Evolutionary conservation across 2,113 vertebrate species (phyloP).

Genomic region (Sylvilagus bachmani): DNA sequence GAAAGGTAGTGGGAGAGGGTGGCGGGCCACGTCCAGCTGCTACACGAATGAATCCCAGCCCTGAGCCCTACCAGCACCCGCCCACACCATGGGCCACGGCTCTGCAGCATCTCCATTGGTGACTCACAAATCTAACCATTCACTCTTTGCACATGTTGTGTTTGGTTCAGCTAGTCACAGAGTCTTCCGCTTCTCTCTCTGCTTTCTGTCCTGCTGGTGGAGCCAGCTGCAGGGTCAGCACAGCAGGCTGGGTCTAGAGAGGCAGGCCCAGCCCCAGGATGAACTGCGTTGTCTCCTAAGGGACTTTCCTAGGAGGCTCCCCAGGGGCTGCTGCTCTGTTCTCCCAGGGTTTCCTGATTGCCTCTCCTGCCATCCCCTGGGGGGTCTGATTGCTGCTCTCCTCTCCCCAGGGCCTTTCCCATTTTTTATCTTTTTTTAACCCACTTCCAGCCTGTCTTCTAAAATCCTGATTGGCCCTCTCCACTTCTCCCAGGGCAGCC

Average conservation of each 20-base stretch:
- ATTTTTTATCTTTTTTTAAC: not conserved
- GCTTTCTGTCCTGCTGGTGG: not conserved
- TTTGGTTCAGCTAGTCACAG: not conserved
- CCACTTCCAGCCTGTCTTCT: not conserved
- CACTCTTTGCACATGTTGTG: not conserved
- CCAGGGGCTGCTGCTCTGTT: not conserved
- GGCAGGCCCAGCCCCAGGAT: not conserved
- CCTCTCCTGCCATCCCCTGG: constrained; percentile 11
- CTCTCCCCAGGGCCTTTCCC: not conserved
- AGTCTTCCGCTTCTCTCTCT: not conserved
- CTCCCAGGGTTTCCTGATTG: not conserved
- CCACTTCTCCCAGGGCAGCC: not conserved
- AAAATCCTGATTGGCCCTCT: not conserved
- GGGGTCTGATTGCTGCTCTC: constrained; percentile 50
- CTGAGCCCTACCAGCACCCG: not conserved
- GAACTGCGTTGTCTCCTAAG: not conserved
- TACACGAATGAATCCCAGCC: not conserved
- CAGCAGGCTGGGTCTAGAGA: not conserved
- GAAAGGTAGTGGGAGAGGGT: not conserved
- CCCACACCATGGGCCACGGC: not conserved
- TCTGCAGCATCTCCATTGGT: not conserved
- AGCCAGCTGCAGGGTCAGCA: not conserved
- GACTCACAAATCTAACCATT: not conserved
- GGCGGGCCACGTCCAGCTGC: not conserved
- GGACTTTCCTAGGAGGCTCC: constrained; percentile 1